A percentile compares a stretch with the other conserved stretches of the same genome.
These are phyloP conservation scores for Amphimedon queenslandica DNA, from an alignment of 37 sponge, comb jelly and placozoan genomes.

Conservation along the genomic window DNA sequence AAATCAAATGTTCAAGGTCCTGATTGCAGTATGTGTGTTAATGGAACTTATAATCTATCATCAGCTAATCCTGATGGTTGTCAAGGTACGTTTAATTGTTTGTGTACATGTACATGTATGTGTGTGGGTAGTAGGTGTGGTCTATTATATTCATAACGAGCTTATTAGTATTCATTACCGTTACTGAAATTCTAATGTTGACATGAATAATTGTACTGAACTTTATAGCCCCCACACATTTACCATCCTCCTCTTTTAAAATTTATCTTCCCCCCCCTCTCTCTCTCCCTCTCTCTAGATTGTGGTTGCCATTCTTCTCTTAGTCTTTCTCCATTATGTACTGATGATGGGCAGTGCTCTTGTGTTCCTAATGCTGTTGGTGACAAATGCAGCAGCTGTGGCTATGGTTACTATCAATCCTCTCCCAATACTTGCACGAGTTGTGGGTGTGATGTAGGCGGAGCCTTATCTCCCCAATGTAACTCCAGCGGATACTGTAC, in stretches of 20 bases:
- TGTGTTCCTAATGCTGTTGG: constrained; percentile 77
- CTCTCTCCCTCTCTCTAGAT: constrained; percentile 15
- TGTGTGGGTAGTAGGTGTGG: background rate
- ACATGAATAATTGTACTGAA: background rate
- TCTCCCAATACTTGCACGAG: constrained; percentile 36
- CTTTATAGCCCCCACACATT: background rate
- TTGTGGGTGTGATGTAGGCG: constrained; percentile 69
- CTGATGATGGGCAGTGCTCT: constrained; percentile 52
- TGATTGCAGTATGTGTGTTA: constrained; percentile 37
- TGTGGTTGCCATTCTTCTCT: constrained; percentile 61
- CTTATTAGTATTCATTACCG: background rate
- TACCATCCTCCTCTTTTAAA: background rate
- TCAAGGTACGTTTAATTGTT: constrained; percentile 50
- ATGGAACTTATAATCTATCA: constrained; percentile 62
- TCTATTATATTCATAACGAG: background rate
- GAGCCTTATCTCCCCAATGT: constrained; percentile 30
- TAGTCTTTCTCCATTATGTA: constrained; percentile 16
- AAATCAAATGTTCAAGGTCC: constrained; percentile 42
- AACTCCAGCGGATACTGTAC: constrained; percentile 58
- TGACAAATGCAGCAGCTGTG: constrained; percentile 68
- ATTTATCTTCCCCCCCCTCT: too few species aligned
- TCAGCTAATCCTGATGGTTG: constrained; percentile 66
- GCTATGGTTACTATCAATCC: constrained; percentile 43
- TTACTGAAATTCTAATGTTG: background rate
- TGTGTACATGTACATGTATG: too few species aligned